Evolutionary conservation across 2,797 vertebrate species (phyloP).

Genomic region (Aeoliscus strigatus): DNA sequence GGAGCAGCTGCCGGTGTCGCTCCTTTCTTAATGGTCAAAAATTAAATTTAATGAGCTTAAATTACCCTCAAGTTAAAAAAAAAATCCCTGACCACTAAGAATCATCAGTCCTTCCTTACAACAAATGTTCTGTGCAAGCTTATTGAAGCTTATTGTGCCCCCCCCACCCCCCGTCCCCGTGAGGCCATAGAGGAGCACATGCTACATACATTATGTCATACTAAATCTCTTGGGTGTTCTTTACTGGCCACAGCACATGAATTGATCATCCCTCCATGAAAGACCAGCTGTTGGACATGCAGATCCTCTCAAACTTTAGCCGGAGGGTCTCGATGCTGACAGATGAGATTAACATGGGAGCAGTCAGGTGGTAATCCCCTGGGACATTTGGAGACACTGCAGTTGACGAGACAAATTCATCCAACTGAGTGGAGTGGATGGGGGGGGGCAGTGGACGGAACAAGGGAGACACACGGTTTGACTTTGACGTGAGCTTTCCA

Average conservation of each 20-base stretch:
- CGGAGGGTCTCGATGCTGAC: conserved; percentile 17
- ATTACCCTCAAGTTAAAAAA: too few relatives aligned
- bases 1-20: too few relatives aligned
- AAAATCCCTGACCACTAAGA: too few relatives aligned
- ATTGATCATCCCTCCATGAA: conserved; percentile 38
- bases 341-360: conserved; percentile 40
- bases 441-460: neutral
- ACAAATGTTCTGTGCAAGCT: too few relatives aligned
- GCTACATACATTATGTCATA: conserved; percentile 11
- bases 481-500: conserved; percentile 11
- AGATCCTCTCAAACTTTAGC: conserved; percentile 25
- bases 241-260: conserved; percentile 23
- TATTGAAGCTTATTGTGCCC: too few relatives aligned
- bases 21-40: too few relatives aligned
- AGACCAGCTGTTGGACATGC: conserved; percentile 54
- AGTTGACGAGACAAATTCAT: conserved; percentile 12
- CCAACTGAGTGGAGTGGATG: conserved; percentile 1
- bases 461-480: conserved; percentile 1
- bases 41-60: too few relatives aligned
- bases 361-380: conserved; percentile 38
- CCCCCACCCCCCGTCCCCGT: too few relatives aligned
- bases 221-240: conserved; percentile 32
- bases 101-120: too few relatives aligned
- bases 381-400: conserved; percentile 26
- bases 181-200: conserved; percentile 22